phyloP scores from a whole-genome alignment of 2,797 vertebrate genomes.

The Rhinichthys osculus region DNA sequence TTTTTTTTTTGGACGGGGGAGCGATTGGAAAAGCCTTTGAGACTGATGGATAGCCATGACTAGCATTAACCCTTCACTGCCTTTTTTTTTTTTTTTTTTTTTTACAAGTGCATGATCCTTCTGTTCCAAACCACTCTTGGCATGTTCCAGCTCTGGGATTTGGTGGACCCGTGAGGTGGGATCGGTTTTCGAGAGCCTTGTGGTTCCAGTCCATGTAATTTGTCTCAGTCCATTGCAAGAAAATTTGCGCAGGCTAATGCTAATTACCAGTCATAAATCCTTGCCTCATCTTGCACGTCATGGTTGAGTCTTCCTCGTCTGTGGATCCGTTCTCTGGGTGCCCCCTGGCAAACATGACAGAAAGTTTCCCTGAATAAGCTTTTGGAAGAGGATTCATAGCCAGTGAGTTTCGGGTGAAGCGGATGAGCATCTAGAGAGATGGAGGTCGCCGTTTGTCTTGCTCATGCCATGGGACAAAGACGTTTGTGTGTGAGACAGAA shows the following conservation, averaged over 20 bases:
- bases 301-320: conserved; percentile 47
- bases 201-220: conserved; percentile 53
- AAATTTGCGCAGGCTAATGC: conserved; percentile 52
- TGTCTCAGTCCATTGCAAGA: conserved; percentile 57
- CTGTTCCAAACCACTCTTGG: conserved; percentile 49
- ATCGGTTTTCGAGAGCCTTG: conserved; percentile 49
- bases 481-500: background rate
- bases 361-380: conserved; percentile 34
- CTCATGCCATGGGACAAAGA: conserved; percentile 37
- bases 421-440: conserved; percentile 36
- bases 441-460: conserved; percentile 2
- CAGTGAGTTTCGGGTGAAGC: conserved; percentile 35
- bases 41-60: conserved; percentile 70
- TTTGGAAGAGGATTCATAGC: conserved; percentile 35
- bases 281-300: conserved; percentile 49
- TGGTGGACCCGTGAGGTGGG: conserved; percentile 49
- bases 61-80: conserved; percentile 74
- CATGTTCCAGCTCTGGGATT: conserved; percentile 32
- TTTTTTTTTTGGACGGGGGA: conserved; percentile 72
- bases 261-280: conserved; percentile 63
- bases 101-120: conserved; percentile 57
- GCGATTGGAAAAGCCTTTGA: conserved; percentile 84
- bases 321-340: conserved; percentile 29
- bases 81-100: conserved; percentile 49
- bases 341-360: conserved; percentile 38